Base-by-base conservation (phyloP, 2,113 vertebrate species). In the Peromyscus leucopus region DNA sequence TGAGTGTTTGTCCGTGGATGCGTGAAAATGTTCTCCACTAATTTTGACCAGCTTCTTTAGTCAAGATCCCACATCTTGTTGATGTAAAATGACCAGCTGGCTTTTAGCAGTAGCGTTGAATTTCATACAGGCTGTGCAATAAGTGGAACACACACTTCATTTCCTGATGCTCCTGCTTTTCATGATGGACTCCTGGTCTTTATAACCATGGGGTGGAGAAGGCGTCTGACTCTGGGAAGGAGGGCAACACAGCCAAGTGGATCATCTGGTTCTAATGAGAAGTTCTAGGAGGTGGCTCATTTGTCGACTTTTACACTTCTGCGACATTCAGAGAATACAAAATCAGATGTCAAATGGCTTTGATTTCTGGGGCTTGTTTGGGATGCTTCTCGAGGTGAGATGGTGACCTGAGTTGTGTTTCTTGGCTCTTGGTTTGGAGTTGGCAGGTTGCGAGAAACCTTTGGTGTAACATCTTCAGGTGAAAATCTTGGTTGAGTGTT, bases 251-350 rank as follows among this genome's bases (percentile, higher is more conserved):
- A 90, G 55, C 63, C 46, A 91, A 71, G 26, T 55, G 63, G 57
- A 16, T 90, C 61, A 51, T 72, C 69, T 96, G 2, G 42, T 87
- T 95, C 93, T 76, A 39, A 59, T 59, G 31, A 96, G 57, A 90
- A 88, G 86, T 65, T 89, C 76, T 76, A 82, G 76, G n/a, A 67
- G 16, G 46, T 21, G 33, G 83, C 7, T 15, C n/a, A n/a, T 7
- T 67, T 31, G 24, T 69, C 5, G 1, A 71, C 3, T 17, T 61
- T 83, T 80, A 33, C 5, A 61, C 22, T 11, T 69, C 16, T 24
- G 21, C 36, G 24, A 63, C 74, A 95, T 96, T 24, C 28, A 90
- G 91, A 92, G 39, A 82, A 31, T 22, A 78, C 16, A 79, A 42
- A 71, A 33, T 7, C 21, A 21, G 55, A n/a, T 36, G 39, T 61